These are phyloP conservation scores for Diaprepes abbreviatus DNA, from an alignment of 2,888 invertebrate species.

Conservation along the genomic window DNA sequence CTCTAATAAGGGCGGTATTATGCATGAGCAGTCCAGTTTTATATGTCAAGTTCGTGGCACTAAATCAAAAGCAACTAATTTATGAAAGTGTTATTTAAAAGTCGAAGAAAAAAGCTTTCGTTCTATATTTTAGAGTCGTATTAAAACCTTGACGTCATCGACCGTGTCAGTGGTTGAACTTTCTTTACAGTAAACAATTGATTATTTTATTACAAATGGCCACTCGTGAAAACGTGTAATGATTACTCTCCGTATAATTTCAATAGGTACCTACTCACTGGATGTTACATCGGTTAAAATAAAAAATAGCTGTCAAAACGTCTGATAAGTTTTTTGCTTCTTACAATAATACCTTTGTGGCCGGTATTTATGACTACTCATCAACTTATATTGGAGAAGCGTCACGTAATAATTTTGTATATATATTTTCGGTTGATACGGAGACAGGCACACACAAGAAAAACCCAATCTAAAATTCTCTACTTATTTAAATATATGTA, in stretches of 20 bases:
- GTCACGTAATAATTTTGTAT: conserved; percentile 7
- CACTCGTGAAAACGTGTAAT: conserved; percentile 29
- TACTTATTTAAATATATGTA: too few relatives aligned
- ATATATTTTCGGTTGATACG: too few relatives aligned
- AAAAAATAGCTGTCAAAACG: conserved; percentile 49
- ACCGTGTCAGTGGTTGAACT: background rate
- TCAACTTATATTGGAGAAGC: conserved; percentile 48
- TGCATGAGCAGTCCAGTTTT: too few relatives aligned
- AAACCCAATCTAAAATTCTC: too few relatives aligned
- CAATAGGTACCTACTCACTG: conserved; percentile 46
- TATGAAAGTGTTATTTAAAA: too few relatives aligned
- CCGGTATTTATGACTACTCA: conserved; percentile 62
- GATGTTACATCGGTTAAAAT: conserved; percentile 40
- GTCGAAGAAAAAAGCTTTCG: too few relatives aligned
- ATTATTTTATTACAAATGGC: conserved; percentile 30
- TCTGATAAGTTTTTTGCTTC: conserved; percentile 40
- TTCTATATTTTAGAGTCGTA: too few relatives aligned
- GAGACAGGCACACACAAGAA: too few relatives aligned
- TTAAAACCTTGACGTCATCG: conserved; percentile 2
- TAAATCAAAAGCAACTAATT: too few relatives aligned
- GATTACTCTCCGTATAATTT: conserved; percentile 42
- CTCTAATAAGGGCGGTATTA: too few relatives aligned
- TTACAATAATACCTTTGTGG: conserved; percentile 60
- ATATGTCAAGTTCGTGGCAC: too few relatives aligned
- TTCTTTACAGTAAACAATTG: conserved; percentile 17